Base-by-base conservation (phyloP, 2,888 invertebrate genomes). In the Iselma pallidipennis region DNA sequence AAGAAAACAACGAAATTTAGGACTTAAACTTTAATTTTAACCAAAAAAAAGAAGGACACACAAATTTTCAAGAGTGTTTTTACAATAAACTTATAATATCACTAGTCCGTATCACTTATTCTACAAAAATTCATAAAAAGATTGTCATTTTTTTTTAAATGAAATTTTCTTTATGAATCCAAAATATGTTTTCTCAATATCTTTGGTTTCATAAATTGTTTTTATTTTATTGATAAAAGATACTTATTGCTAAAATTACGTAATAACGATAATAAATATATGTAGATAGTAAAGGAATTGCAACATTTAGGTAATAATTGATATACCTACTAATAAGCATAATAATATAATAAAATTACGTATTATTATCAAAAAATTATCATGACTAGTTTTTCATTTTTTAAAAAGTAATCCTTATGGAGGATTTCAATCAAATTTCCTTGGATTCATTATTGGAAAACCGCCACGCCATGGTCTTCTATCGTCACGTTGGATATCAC, bases 401-500 rank as follows among this genome's bases (percentile, higher is more conserved):
- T n/a, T n/a, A n/a, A 16, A 16, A 37, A 16, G 9, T 16, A 37
- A 6, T 37, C n/a, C 37, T 2, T 37, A 2, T 16, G 9, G n/a
- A n/a, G n/a, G 29, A 16, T 19, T 21, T 42, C 10, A 42, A 10
- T 42, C 16, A 9, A 42, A 21, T 10, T 42, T 42, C 10, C 42
- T 42, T 1, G 42, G 10, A 21, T 42, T 42, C 42, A 10, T 6
- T 19, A 21, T 19, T 21, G 19, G 19, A 10, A 42, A 2, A 42
- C 19, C 19, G 21, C 71, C 72, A 50, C 76, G 72, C 78, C 78
- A 78, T 48, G 75, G 73, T 67, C 78, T 72, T 53, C 78, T 74
- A 65, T 80, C 81, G 49, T 82, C 78, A 67, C 83, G 82, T 76
- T 85, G 85, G 69, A 85, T 86, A 75, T 86, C 86, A 70, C 86